Base-by-base conservation (phyloP, 1,140 invertebrate genomes). In the Lucilia cuprina region DNA sequence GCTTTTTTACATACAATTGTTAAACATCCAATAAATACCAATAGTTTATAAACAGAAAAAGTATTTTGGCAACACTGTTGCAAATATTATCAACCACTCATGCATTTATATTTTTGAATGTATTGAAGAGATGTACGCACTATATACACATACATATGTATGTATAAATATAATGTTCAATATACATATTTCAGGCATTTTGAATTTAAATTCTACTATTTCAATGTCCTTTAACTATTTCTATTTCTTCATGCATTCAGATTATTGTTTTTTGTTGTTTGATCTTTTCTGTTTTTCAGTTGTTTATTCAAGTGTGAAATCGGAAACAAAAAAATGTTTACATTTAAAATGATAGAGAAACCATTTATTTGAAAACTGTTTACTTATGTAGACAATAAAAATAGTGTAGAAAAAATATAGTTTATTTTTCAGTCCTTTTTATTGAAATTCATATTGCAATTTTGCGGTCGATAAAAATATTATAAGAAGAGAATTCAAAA, bases 401-500 rank as follows among this genome's bases (percentile, higher is more conserved):
- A 70, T 60, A 60, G n/a, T 1, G n/a, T n/a, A n/a, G 14, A 60
- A 60, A 41, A 41, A 60, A 60, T 2, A 21, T 70, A 19, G 19
- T 70, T 25, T 70, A 70, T 70, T 70, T 25, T 70, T 70, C 25
- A 70, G 65, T 70, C 14, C 25, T 65, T 65, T 65, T 65, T 65
- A 65, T 65, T 65, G 60, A 17, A n/a, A 19, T 65, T 13, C 65
- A 70, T 21, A 25, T 21, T 21, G 8, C n/a, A 70, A 70, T 70
- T 70, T 70, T 70, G 65, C 19, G 65, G 65, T 70, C 65, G 65
- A 70, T 70, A 70, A 25, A 70, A 70, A 70, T 60, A 60, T 60
- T 60, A 60, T n/a, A 60, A 60, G n/a, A 60, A 60, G 3, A 60
- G 13, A n/a, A 60, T 2, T 60, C 0, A 25, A 70, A 70, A 70